Percentiles rank a stretch among this genome's conserved stretches.
These are phyloP conservation scores for Chrysomela aeneicollis DNA, from an alignment of 2,888 invertebrate genomes.

Conservation along the genomic window DNA sequence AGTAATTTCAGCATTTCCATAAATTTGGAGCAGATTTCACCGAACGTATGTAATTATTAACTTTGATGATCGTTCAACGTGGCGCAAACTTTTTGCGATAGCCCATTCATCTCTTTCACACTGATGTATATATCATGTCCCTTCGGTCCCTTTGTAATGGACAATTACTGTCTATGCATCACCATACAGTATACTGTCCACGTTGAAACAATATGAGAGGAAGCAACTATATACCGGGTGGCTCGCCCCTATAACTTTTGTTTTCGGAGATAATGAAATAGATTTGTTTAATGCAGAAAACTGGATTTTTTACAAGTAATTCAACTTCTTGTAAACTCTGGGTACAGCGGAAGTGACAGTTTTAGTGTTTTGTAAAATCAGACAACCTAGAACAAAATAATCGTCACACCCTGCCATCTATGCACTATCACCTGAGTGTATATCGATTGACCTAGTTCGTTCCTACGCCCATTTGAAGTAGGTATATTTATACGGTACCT, in stretches of 20 bases:
- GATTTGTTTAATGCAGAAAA: too few species aligned
- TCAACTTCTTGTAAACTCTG: too few species aligned
- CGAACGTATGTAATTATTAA: slow-evolving; percentile 43
- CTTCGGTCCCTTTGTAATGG: slow-evolving; percentile 26
- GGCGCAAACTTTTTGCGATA: slow-evolving; percentile 43
- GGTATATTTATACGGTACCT: neutral
- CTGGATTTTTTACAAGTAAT: too few species aligned
- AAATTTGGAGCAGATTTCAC: slow-evolving; percentile 27
- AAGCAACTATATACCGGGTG: too few species aligned
- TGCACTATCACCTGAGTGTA: neutral
- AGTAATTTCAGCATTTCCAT: slow-evolving; percentile 2
- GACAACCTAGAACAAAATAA: neutral
- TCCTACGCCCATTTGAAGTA: neutral
- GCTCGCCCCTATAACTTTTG: too few species aligned
- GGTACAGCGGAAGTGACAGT: too few species aligned
- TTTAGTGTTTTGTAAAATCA: too few species aligned
- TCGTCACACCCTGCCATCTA: slow-evolving; percentile 10
- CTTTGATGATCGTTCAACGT: slow-evolving; percentile 46
- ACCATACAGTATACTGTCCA: neutral
- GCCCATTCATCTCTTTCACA: slow-evolving; percentile 40
- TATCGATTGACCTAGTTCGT: slow-evolving; percentile 1
- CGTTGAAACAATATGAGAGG: slow-evolving; percentile 1
- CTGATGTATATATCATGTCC: slow-evolving; percentile 32
- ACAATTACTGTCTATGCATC: slow-evolving; percentile 23
- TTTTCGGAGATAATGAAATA: too few species aligned